These are phyloP conservation scores for Stegana nigrithorax DNA, from an alignment of 2,888 invertebrate genomes.

Conservation along the genomic window DNA sequence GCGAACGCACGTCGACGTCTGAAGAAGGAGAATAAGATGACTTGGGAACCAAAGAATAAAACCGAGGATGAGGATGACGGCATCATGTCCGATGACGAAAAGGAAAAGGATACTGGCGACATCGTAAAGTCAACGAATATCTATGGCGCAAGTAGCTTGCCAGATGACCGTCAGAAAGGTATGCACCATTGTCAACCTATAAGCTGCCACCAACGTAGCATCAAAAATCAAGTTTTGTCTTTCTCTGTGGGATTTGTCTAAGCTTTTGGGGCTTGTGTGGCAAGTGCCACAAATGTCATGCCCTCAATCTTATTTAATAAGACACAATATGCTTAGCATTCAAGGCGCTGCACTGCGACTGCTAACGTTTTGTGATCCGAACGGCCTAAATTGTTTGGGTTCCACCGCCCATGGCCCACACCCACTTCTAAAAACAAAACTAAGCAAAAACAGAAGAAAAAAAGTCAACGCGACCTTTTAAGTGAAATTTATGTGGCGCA, in stretches of 20 bases:
- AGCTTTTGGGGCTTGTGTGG: not conserved
- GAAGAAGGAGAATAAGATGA: slow-evolving; percentile 98
- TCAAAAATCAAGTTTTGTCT: not conserved
- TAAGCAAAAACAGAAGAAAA: slow-evolving; percentile 33
- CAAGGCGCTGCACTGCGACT: not conserved
- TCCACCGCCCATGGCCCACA: no score
- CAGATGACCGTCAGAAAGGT: slow-evolving; percentile 73
- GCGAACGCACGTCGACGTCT: slow-evolving; percentile 92
- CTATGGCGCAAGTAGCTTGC: slow-evolving; percentile 34
- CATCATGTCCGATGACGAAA: slow-evolving; percentile 87
- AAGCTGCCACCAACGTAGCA: not conserved
- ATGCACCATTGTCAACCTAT: slow-evolving; percentile 33
- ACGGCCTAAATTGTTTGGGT: not conserved
- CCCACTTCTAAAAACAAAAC: not conserved
- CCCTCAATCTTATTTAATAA: not conserved
- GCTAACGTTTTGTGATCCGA: not conserved
- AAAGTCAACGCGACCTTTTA: slow-evolving; percentile 59
- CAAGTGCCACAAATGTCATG: not conserved
- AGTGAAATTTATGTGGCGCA: slow-evolving; percentile 63
- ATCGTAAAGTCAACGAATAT: slow-evolving; percentile 71
- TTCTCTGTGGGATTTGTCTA: no score
- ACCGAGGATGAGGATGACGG: slow-evolving; percentile 89
- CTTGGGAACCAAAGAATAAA: slow-evolving; percentile 95
- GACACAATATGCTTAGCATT: not conserved
- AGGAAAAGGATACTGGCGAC: slow-evolving; percentile 80